A percentile compares a stretch with the other conserved stretches of the same genome.
Conservation (phyloP, 1,140 invertebrate species). For the Papilio polytes region DNA sequence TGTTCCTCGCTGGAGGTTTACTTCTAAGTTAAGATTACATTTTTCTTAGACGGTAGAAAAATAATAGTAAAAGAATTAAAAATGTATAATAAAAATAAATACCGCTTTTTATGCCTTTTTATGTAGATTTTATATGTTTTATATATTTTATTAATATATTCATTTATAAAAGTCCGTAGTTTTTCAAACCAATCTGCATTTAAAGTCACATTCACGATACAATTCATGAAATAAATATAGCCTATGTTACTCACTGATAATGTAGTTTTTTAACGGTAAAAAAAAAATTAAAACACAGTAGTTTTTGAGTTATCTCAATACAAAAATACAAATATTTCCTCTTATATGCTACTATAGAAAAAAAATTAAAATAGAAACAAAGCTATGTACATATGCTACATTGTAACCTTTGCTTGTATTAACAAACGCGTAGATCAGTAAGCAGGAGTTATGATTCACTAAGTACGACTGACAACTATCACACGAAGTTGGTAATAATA, state of each 20-base stretch:
- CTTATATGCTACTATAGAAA: too few relatives aligned
- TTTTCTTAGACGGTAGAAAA: background rate
- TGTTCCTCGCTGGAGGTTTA: constrained; percentile 52
- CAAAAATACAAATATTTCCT: too few relatives aligned
- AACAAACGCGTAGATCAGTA: background rate
- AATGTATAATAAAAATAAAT: background rate
- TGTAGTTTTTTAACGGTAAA: too few relatives aligned
- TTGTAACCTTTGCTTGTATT: background rate
- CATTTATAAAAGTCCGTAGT: too few relatives aligned
- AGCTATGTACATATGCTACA: background rate
- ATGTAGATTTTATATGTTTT: background rate
- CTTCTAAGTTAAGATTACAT: background rate
- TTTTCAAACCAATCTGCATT: too few relatives aligned
- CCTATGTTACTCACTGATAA: too few relatives aligned
- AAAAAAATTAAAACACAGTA: too few relatives aligned
- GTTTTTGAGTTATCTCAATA: too few relatives aligned
- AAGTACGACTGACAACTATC: background rate
- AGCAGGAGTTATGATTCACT: background rate
- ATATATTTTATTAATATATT: too few relatives aligned
- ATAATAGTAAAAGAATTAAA: background rate
- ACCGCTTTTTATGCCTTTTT: background rate
- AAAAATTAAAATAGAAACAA: background rate
- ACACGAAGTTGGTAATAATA: background rate
- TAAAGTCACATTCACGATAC: too few relatives aligned
- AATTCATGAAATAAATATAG: too few relatives aligned